Conservation (phyloP, 2,888 invertebrate genomes). For the Plebejus melissa region DNA sequence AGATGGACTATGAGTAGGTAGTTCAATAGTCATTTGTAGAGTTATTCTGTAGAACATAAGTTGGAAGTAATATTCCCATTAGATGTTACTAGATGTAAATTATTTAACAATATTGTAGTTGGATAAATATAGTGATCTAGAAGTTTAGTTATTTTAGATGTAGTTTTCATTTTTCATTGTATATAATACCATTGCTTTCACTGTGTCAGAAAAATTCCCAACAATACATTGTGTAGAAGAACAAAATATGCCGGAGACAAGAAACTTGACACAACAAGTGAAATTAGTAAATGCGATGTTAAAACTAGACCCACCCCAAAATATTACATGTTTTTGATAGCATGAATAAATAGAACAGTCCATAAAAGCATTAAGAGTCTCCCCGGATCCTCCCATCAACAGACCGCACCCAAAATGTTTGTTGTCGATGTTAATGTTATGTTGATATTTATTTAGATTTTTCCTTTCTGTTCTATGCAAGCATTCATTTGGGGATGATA, state of each 20-base stretch:
- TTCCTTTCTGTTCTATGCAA: constrained; percentile 62
- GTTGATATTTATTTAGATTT: constrained; percentile 46
- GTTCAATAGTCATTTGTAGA: neutral
- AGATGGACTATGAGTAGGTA: neutral
- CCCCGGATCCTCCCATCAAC: constrained; percentile 26
- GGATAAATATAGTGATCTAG: neutral
- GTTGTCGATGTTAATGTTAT: constrained; percentile 31
- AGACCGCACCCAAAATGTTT: constrained; percentile 28
- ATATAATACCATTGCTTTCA: constrained; percentile 15
- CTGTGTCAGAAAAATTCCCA: neutral
- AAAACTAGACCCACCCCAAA: neutral
- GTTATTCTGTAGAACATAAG: neutral
- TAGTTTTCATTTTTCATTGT: constrained; percentile 16
- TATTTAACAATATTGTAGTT: neutral
- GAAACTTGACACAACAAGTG: neutral
- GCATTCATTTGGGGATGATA: constrained; percentile 80
- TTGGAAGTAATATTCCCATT: neutral
- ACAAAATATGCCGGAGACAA: neutral
- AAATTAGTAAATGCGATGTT: neutral
- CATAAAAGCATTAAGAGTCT: neutral
- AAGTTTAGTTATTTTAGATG: neutral
- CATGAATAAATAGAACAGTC: neutral
- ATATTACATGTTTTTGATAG: neutral
- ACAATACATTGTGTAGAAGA: neutral
- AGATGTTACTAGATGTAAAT: neutral